These are phyloP conservation scores for Muschampia plurimacula DNA, from an alignment of 2,888 invertebrate genomes.

Conservation along the genomic window DNA sequence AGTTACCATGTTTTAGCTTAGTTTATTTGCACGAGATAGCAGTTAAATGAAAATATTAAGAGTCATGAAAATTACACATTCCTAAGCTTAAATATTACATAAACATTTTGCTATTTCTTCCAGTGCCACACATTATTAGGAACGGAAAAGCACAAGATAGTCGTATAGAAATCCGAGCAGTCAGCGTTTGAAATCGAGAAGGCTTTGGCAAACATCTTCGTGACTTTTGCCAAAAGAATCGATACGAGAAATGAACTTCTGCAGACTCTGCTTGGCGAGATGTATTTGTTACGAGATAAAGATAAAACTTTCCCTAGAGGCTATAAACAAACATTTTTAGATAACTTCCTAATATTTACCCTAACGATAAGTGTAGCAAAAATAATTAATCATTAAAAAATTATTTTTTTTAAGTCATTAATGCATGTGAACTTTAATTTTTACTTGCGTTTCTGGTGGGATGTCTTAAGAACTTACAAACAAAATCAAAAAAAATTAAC, in stretches of 20 bases:
- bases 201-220: conserved; percentile 34
- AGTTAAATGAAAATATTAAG: too few species aligned
- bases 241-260: conserved; percentile 29
- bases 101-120: not conserved
- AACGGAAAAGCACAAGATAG: conserved; percentile 9
- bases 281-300: not conserved
- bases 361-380: too few species aligned
- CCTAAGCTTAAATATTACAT: not conserved
- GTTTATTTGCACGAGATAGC: too few species aligned
- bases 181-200: conserved; percentile 32
- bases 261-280: conserved; percentile 8
- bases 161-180: conserved; percentile 20
- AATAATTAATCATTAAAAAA: not conserved
- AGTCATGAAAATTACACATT: too few species aligned
- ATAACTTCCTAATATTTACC: too few species aligned
- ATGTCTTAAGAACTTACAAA: not conserved
- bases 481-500: not conserved
- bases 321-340: not conserved
- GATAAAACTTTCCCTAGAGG: not conserved
- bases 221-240: conserved; percentile 37
- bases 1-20: not conserved
- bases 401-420: not conserved
- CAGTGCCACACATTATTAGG: not conserved
- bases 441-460: not conserved
- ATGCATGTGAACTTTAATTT: not conserved